Evolutionary conservation across 2,113 vertebrate species (phyloP).

Genomic region (Syrrhaptes paradoxus): DNA sequence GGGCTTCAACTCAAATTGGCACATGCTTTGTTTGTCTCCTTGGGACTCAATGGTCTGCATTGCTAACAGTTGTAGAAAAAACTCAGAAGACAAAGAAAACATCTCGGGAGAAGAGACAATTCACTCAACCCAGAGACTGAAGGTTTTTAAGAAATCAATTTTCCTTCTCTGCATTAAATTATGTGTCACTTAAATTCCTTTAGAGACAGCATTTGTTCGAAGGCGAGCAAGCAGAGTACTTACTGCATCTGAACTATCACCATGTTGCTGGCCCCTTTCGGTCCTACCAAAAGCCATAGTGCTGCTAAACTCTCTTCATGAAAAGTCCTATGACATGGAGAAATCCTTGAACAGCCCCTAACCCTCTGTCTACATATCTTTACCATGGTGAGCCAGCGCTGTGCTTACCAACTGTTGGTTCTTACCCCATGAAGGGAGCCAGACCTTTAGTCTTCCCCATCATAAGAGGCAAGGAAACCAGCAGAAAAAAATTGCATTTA

Average conservation of each 20-base stretch:
- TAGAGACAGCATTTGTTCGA: neutral
- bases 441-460: neutral
- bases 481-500: neutral
- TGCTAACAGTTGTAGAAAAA: constrained; percentile 31
- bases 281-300: neutral
- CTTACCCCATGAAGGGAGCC: neutral
- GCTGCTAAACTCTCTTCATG: neutral
- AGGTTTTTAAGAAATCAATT: neutral
- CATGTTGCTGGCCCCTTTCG: neutral
- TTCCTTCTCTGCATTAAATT: neutral
- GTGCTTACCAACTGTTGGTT: neutral
- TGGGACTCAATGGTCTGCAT: neutral
- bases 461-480: neutral
- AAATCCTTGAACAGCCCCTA: neutral
- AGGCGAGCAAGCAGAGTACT: neutral
- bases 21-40: constrained; percentile 47
- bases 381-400: neutral
- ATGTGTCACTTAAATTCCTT: neutral
- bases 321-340: neutral
- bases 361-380: neutral
- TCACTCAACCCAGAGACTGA: neutral
- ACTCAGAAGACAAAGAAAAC: constrained; percentile 13
- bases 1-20: constrained; percentile 63
- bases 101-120: neutral
- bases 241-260: neutral